A percentile compares a stretch with the other conserved stretches of the same genome.
These are phyloP conservation scores for Anas flavirostris DNA, from an alignment of 2,797 vertebrate species.

Conservation along the genomic window DNA sequence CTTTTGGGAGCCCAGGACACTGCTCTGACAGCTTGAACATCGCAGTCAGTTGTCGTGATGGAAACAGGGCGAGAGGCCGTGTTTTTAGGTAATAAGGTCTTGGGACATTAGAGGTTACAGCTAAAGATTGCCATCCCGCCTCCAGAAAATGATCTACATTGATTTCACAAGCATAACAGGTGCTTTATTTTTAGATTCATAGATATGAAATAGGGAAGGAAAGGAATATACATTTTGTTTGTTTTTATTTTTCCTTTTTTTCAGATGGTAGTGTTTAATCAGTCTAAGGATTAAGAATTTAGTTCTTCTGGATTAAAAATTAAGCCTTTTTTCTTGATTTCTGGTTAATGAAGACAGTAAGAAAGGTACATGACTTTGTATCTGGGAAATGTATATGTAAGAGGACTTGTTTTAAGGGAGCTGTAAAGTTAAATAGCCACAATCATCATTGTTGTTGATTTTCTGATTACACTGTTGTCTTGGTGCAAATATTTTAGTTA, in stretches of 20 bases:
- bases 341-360: slow-evolving; percentile 4
- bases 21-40: accelerated
- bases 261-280: slow-evolving; percentile 10
- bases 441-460: not conserved
- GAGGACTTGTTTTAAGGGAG: not conserved
- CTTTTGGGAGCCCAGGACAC: accelerated
- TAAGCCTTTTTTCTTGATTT: not conserved
- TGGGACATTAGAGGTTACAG: not conserved
- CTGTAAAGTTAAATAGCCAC: not conserved
- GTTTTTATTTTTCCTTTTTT: not conserved
- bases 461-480: not conserved
- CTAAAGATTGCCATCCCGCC: not conserved
- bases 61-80: not conserved
- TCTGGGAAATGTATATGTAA: not conserved
- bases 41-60: not conserved
- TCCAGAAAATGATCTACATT: not conserved
- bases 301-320: slow-evolving; percentile 31
- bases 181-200: not conserved
- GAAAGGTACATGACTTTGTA: not conserved
- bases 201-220: not conserved
- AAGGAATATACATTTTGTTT: not conserved
- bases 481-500: not conserved
- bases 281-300: not conserved
- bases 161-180: not conserved
- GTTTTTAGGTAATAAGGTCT: not conserved